Base-by-base conservation (phyloP, 2,797 vertebrate species). In the Lepus oiostolus region DNA sequence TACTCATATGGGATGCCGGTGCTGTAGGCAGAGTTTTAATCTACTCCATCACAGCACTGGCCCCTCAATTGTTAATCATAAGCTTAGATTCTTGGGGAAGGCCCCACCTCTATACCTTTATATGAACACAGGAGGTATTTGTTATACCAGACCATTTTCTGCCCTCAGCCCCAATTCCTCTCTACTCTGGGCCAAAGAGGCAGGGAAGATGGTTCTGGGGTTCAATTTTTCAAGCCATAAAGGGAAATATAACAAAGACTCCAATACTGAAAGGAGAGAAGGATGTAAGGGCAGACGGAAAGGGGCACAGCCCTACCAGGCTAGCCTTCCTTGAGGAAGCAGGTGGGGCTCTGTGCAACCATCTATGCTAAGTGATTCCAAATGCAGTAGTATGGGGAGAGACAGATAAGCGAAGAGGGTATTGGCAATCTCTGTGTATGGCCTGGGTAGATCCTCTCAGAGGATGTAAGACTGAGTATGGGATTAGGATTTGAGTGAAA, bases 321-420 rank as follows among this genome's bases (percentile, higher is more conserved):
- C 17, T 47, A 6, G 47, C 6, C 42, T 93, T 85, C 75, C 38
- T 19, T 88, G 63, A 91, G 42, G 11, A 84, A 38, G 5, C 62
- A 17, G 22, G 28, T 12, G 88, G 60, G 93, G 12, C 13, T 95
- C 26, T 89, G 76, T 47, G 21, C 83, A 68, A 8, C 11, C 58
- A 93, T 47, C 54, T 82, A 74, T 71, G 21, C 26, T 81, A 76
- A 76, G 21, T 88, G 68, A 93, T 58, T 91, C 26, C 13, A 81
- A 77, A 91, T 93, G n/a, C 47, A 13, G 60, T 63, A 83, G 26
- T 38, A 32, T 74, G 11, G 6, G 22, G 22, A 16, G 54, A 75
- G 10, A 65, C 54, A 95, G 32, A 67, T 42, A 91, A 79, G 32
- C 30, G 14, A 85, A 32, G 7, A 8, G n/a, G 13, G 4, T 9